Evolutionary conservation across 1,140 invertebrate species (phyloP).

Genomic region (Papilio glaucus): DNA sequence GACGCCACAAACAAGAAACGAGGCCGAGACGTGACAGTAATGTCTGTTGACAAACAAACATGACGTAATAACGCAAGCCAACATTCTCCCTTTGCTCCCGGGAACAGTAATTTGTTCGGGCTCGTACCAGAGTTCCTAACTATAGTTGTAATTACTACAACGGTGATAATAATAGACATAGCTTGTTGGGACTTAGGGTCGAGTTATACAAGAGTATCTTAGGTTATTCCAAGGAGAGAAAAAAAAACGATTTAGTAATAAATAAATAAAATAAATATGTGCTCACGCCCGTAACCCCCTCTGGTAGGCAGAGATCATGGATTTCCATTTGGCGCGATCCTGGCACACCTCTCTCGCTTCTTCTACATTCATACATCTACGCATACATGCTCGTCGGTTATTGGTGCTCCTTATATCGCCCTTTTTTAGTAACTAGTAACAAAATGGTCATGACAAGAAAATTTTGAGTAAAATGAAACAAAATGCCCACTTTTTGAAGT

Average conservation of each 20-base stretch:
- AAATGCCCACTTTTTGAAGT: too few relatives aligned
- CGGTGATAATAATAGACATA: slow-evolving; percentile 25
- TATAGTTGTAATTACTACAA: slow-evolving; percentile 30
- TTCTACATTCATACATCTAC: too few relatives aligned
- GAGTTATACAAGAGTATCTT: not conserved
- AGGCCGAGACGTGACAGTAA: not conserved
- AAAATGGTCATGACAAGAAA: too few relatives aligned
- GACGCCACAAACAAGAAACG: not conserved
- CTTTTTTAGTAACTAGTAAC: too few relatives aligned
- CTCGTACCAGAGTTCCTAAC: slow-evolving; percentile 19
- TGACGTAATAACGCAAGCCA: not conserved
- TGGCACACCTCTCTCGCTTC: too few relatives aligned
- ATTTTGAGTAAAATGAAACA: too few relatives aligned
- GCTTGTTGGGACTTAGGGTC: not conserved
- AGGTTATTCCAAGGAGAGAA: not conserved
- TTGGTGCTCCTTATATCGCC: too few relatives aligned
- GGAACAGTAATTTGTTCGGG: slow-evolving; percentile 20
- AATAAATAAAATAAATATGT: too few relatives aligned
- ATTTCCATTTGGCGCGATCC: too few relatives aligned
- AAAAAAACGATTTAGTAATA: not conserved
- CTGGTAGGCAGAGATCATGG: too few relatives aligned
- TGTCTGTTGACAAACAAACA: not conserved
- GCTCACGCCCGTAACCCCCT: too few relatives aligned
- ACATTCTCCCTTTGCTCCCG: not conserved
- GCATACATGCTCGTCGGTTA: too few relatives aligned